Evolutionary conservation across 2,797 vertebrate species (phyloP), one percentile per base, ranked within the genome.

Genomic region (Dromococcyx pavoninus): DNA sequence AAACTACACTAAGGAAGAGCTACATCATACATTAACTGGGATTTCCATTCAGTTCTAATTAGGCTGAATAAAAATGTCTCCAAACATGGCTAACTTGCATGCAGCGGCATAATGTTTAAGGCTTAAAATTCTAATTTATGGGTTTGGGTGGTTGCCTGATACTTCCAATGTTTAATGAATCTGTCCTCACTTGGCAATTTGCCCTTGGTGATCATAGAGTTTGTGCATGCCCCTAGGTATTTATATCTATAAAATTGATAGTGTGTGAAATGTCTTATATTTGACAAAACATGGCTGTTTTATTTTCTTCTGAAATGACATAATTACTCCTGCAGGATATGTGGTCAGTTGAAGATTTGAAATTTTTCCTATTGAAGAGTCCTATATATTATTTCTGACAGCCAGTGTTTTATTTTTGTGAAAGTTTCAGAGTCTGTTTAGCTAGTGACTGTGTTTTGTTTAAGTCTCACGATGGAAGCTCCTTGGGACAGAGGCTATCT

Each of bases 231-330:
- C 85, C 87, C 66, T 75, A 93, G 94, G 87, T 91, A 95, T 95
- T 95, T 94, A 93, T 92, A 94, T 96, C 91, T 91, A 85, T 39
- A 94, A 95, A 95, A 93, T 60, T 93, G 93, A 96, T 95, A 94
- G 87, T 91, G 89, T 94, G 89, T 89, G 94, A 96, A 95, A 91
- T 92, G 95, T 69, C 91, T 66, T 94, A 54, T 91, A 95, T 95
- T 95, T 94, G 93, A 95, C 85, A 96, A 97, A 95, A 91, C 89
- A 64, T 94, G 90, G 76, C 93, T 94, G 94, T 58, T 89, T 92
- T 92, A 88, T 95, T 95, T 95, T 95, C 91, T 91, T 80, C 89
- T 95, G 76, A 89, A 94, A 95, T 93, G 79, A 92, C 85, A 92
- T 89, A 95, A 95, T 95, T 95, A 93, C 85, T 94, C 89, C 89